A percentile compares a stretch with the other conserved stretches of the same genome.
phyloP scores from a whole-genome alignment of 2,888 invertebrate genomes.

The Protophormia terraenovae region DNA sequence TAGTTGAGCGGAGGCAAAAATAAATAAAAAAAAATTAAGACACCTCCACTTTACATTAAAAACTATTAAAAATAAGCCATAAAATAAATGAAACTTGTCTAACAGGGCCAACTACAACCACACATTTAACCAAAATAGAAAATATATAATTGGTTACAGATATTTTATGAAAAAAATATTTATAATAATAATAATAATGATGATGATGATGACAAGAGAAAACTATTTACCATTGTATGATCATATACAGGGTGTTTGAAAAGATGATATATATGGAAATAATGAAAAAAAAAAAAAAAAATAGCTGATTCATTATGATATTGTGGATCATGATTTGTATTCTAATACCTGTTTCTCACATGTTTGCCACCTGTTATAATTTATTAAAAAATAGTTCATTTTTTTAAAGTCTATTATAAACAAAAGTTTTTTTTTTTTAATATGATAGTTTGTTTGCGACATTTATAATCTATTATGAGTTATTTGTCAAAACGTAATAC shows the following conservation, averaged over 20 bases:
- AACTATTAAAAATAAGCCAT: constrained; percentile 6
- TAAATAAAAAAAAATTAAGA: too few species aligned
- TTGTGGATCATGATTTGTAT: too few species aligned
- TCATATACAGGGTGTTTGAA: neutral
- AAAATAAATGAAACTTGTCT: constrained; percentile 22
- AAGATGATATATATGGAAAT: neutral
- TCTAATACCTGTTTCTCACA: too few species aligned
- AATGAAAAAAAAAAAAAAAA: too few species aligned
- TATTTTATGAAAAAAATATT: neutral
- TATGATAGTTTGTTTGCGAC: too few species aligned
- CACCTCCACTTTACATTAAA: constrained; percentile 43
- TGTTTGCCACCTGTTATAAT: too few species aligned
- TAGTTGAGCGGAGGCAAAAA: neutral
- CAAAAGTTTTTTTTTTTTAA: too few species aligned
- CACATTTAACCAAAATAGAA: constrained; percentile 40
- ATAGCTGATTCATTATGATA: too few species aligned
- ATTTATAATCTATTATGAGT: too few species aligned
- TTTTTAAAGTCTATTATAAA: too few species aligned
- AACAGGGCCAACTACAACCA: constrained; percentile 50
- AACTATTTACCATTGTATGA: neutral
- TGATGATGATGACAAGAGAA: constrained; percentile 25
- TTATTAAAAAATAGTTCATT: too few species aligned
- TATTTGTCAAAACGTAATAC: too few species aligned
- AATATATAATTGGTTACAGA: constrained; percentile 16
- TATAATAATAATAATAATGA: neutral